Conservation (phyloP, 2,113 vertebrate species). For the Sterrhoptilus dennistouni region DNA sequence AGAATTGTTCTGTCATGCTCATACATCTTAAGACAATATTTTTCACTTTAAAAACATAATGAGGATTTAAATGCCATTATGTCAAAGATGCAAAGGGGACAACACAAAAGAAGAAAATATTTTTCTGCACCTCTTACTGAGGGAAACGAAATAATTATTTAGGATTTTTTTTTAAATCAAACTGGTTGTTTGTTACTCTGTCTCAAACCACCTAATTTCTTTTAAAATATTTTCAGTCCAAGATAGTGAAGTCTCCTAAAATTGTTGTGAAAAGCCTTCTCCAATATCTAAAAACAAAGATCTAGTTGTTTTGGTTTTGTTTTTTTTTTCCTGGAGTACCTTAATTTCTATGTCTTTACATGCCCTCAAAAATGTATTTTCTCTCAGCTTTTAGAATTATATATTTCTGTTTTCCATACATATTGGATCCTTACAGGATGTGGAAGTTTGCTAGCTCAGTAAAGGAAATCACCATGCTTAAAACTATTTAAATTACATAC, state of each 20-base stretch:
- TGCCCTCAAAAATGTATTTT: not conserved
- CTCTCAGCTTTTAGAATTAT: not conserved
- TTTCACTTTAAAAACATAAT: constrained; percentile 43
- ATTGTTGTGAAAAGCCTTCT: not conserved
- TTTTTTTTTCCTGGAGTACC: no score
- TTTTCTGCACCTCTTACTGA: not conserved
- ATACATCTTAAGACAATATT: constrained; percentile 5
- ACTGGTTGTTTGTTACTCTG: not conserved
- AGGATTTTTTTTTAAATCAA: not conserved
- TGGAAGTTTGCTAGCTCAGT: not conserved
- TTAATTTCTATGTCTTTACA: not conserved
- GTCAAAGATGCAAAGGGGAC: not conserved
- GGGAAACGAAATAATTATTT: not conserved
- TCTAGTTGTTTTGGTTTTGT: no score
- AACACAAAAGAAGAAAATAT: not conserved
- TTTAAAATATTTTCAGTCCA: not conserved
- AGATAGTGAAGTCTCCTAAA: not conserved
- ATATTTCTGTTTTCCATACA: not conserved
- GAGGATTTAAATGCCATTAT: constrained; percentile 20
- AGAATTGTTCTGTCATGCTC: not conserved
- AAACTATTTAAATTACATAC: not conserved
- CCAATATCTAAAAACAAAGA: not conserved
- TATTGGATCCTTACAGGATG: not conserved
- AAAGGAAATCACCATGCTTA: not conserved
- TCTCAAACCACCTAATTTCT: not conserved